phyloP scores from a whole-genome alignment of 2,888 invertebrate genomes.

The Tortrix viridana region DNA sequence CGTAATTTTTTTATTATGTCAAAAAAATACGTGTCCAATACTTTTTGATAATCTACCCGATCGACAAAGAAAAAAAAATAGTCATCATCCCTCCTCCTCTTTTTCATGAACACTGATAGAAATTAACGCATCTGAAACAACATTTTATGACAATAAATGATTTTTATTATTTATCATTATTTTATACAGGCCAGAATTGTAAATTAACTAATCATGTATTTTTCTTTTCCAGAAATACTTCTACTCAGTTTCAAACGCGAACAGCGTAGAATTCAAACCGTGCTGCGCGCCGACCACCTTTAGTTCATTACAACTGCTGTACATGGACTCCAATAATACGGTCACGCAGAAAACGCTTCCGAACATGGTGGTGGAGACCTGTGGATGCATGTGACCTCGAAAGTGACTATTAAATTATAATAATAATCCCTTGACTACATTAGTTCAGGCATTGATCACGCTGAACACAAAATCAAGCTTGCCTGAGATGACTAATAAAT shows the following conservation, averaged over 20 bases:
- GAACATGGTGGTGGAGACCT: slow-evolving; percentile 96
- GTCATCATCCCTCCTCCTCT: too few relatives aligned
- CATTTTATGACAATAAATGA: too few relatives aligned
- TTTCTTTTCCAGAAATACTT: slow-evolving; percentile 86
- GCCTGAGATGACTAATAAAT: background rate
- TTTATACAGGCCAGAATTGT: background rate
- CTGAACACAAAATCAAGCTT: background rate
- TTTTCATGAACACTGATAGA: too few relatives aligned
- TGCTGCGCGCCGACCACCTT: slow-evolving; percentile 95
- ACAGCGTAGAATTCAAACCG: slow-evolving; percentile 88
- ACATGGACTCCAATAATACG: slow-evolving; percentile 91
- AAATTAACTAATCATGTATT: background rate
- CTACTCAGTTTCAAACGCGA: slow-evolving; percentile 80
- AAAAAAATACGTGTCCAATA: too few relatives aligned
- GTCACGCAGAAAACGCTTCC: slow-evolving; percentile 91
- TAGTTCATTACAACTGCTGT: slow-evolving; percentile 91
- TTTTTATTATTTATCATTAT: too few relatives aligned
- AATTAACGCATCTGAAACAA: too few relatives aligned
- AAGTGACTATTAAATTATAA: background rate
- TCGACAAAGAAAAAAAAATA: too few relatives aligned
- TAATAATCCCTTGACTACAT: background rate
- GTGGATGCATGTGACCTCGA: slow-evolving; percentile 91
- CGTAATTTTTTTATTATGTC: too few relatives aligned
- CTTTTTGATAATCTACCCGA: too few relatives aligned
- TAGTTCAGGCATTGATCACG: background rate